Percentiles rank a stretch among this genome's conserved stretches.
phyloP scores from a whole-genome alignment of 2,888 invertebrate genomes.

The Pristionchus entomophagus region DNA sequence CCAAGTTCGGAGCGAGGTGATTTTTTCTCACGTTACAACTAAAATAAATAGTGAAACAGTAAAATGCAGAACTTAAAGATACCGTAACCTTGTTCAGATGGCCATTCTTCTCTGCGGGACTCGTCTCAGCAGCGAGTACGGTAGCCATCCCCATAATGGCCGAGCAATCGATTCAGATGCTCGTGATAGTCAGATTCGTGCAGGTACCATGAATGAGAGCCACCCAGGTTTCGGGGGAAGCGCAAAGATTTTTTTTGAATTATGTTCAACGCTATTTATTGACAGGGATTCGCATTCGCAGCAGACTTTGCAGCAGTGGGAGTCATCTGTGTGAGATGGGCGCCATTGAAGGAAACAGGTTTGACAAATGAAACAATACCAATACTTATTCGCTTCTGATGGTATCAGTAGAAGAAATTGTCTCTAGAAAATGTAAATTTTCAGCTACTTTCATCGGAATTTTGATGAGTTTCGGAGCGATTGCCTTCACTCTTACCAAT shows the following conservation, averaged over 20 bases:
- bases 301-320: conserved; percentile 45
- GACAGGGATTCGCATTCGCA: conserved; percentile 31
- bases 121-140: not conserved
- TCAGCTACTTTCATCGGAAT: conserved; percentile 14
- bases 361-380: not conserved
- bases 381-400: too few species aligned
- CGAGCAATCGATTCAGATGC: not conserved
- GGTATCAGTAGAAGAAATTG: not conserved
- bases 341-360: conserved; percentile 41
- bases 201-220: not conserved
- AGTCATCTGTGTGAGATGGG: conserved; percentile 37
- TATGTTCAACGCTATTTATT: too few species aligned
- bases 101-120: conserved; percentile 34
- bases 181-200: conserved; percentile 1
- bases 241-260: too few species aligned
- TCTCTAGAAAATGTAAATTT: not conserved
- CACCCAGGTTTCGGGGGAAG: too few species aligned
- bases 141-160: not conserved
- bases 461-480: not conserved
- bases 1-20: conserved; percentile 29
- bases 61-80: too few species aligned
- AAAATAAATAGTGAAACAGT: not conserved
- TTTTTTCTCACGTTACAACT: too few species aligned
- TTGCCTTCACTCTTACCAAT: conserved; percentile 20
- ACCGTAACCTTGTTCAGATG: not conserved